Percentiles rank a stretch among this genome's conserved stretches.
Conservation (phyloP, 2,888 invertebrate genomes). For the Coelopa pilipes region DNA sequence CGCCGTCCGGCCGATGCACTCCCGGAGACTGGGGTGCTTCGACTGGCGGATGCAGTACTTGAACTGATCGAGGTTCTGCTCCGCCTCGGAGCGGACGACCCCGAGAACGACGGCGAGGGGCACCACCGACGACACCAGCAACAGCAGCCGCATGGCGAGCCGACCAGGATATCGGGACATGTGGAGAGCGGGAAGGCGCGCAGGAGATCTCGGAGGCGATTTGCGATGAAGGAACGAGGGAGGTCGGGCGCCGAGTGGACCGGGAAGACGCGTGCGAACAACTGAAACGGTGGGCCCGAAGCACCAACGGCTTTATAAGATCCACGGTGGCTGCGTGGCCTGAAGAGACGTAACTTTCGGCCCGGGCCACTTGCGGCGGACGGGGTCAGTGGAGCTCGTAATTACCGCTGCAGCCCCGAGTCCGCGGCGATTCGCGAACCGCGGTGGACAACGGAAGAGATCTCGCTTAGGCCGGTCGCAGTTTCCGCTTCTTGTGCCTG, state of each 20-base stretch:
- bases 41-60: constrained; percentile 68
- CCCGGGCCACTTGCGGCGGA: no score
- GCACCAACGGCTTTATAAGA: constrained; percentile 14
- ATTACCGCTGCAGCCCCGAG: background rate
- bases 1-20: constrained; percentile 79
- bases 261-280: constrained; percentile 17
- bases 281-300: background rate
- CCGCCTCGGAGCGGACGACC: constrained; percentile 29
- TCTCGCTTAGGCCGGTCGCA: no score
- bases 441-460: no score
- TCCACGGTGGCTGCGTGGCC: background rate
- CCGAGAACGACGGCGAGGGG: no score
- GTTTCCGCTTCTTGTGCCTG: background rate
- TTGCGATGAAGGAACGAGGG: no score
- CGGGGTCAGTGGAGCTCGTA: background rate
- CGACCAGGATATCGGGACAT: no score
- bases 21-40: constrained; percentile 68
- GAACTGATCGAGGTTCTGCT: constrained; percentile 52
- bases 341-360: no score
- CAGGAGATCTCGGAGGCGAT: no score
- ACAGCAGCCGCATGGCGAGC: no score
- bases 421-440: constrained; percentile 2
- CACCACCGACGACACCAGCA: no score
- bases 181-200: no score
- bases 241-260: background rate